Evolutionary conservation across 2,797 vertebrate species (phyloP), one percentile per base, ranked within the genome.

Genomic region (Anabacerthia variegaticeps): DNA sequence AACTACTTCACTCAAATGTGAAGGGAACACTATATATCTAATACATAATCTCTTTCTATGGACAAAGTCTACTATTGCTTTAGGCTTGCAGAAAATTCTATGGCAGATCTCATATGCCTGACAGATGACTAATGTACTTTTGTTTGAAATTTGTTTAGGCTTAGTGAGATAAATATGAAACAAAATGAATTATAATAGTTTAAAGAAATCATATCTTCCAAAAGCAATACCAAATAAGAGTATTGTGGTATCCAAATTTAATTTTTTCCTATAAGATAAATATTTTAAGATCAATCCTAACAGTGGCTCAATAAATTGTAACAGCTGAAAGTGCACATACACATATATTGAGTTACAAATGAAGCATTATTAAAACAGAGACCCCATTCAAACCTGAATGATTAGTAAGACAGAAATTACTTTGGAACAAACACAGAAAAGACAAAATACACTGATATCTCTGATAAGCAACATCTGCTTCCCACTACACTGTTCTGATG

Each of bases 141-240:
- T 96, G 93, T 93, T 93, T 96, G 92, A 97, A 97, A 98, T 97
- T 96, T 97, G 97, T 97, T 98, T 98, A 97, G 94, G 94, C 91
- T 97, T 97, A 93, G 96, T 94, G 94, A 97, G 97, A 97, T 96
- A 98, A 97, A 98, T 97, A 97, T 94, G 97, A 97, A 98, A 95
- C 93, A 98, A 98, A 98, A 97, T 93, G 69, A 97, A 97, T 97
- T 97, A 96, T 95, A 97, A 98, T 93, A 85, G 88, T 98, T 98
- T 97, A 97, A 97, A 97, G 96, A 98, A 95, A 97, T 96, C 94
- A 95, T 97, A 89, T 97, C 97, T 97, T 98, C 97, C 95, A 96
- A 97, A 98, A 98, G 96, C 97, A 97, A 97, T 98, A 97, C 85
- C 90, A 92, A 90, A 66, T 77, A 96, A 95, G 95, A 97, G 93